Evolutionary conservation across 2,888 invertebrate genomes (phyloP), one percentile per base, ranked within the genome.

Genomic region (Clepsis dumicolana): DNA sequence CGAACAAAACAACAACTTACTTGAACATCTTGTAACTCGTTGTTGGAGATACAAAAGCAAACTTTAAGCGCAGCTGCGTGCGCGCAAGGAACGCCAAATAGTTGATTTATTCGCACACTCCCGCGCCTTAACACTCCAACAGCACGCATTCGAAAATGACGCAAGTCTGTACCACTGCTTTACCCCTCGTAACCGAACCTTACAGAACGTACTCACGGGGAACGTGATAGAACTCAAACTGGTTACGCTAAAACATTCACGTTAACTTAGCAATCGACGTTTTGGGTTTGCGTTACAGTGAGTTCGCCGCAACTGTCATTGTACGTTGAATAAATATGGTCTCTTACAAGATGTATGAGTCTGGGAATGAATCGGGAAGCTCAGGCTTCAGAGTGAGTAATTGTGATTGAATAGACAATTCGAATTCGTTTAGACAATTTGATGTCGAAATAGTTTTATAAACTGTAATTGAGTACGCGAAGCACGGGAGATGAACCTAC

Each of bases 31-130:
- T 68, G 63, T 68, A 67, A 68, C 67, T 50, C 59, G 59, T 52
- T 57, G 69, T 67, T 64, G 48, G 48, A 29, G 18, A 35, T 67
- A 67, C 59, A 70, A 67, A 70, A 71, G 63, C 29, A 52, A 66
- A 66, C 66, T 61, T 53, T 25, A 35, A 59, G 18, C 48, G 10
- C 44, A 60, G 24, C 53, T 60, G 70, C 63, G 67, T 64, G 48
- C 61, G 64, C 65, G 66, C 65, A 70, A 41, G 53, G 76, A 77
- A 85, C 82, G 86, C 91, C 91, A 91, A 67, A 91, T 90, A 90
- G 90, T 91, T 91, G 91, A 92, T 91, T 91, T 90, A 90, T 84
- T 79, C 80, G 76, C 76, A 69, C 82, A 82, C 84, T 81, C 81
- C 82, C 76, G 77, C 73, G 72, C 78, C 77, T 75, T 84, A 83